Evolutionary conservation across 2,888 invertebrate species (phyloP), one percentile per base, ranked within the genome.

Genomic region (Harpagoxenus sublaevis): DNA sequence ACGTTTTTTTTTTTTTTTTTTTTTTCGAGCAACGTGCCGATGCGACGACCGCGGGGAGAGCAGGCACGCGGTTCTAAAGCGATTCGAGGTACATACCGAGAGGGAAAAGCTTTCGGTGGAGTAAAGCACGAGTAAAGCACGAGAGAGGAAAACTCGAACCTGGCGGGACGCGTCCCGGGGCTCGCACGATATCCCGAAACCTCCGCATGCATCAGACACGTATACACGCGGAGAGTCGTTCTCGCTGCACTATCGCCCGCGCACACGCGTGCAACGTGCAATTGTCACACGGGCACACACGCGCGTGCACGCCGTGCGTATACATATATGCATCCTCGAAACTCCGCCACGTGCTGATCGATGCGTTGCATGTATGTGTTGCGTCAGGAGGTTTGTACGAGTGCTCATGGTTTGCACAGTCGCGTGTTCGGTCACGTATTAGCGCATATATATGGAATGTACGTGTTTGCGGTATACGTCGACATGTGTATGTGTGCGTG

Each of bases 301-400:
- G 39, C 66, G 31, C 66, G 31, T 55, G n/a, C 18, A 18, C 55
- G 6, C 18, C 48, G 6, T 65, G 66, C 65, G 8, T 60, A 60
- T 18, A 8, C 9, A n/a, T n/a, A 23, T 23, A 23, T 9, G n/a
- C 53, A 53, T 65, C 28, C 53, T 83, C 87, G 84, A 84, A 85
- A 79, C 82, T 86, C 48, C 48, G 84, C 87, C 90, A 79, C 83
- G 83, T 81, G 89, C 77, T 79, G 48, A 68, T 68, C 66, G 31
- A 48, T 31, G 31, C 48, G 57, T 68, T 9, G n/a, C 55, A 84
- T 84, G 82, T 71, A 79, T 51, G 74, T 81, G 63, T 62, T 53
- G 70, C 10, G n/a, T 15, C 39, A 28, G 18, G 9, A 39, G 23
- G 18, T 28, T 65, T 18, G 75, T 51, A 65, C 28, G 66, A 42